Evolutionary conservation across 1,140 invertebrate genomes (phyloP).

Genomic region (Microplitis mediator): DNA sequence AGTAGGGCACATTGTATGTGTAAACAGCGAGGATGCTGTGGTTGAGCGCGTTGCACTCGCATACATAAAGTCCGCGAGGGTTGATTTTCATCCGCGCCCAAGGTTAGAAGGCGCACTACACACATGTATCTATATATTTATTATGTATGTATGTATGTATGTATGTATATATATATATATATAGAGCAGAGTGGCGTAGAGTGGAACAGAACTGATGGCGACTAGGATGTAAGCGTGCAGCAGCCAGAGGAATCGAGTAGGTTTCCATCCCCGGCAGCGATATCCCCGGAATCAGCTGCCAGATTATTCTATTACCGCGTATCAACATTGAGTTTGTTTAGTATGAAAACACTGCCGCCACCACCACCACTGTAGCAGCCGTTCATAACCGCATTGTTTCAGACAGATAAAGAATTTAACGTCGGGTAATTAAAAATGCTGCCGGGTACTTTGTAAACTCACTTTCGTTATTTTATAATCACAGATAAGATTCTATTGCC

Average conservation of each 20-base stretch:
- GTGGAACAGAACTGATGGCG: neutral
- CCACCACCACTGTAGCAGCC: conserved; percentile 27
- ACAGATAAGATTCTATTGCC: neutral
- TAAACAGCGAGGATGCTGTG: neutral
- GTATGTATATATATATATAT: too few relatives aligned
- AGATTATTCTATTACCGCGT: conserved; percentile 66
- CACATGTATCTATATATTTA: neutral
- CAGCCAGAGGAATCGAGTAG: conserved; percentile 52
- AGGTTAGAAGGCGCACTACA: neutral
- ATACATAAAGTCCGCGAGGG: conserved; percentile 38
- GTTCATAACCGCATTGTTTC: conserved; percentile 59
- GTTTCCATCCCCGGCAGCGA: conserved; percentile 59
- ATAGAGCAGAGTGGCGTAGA: neutral
- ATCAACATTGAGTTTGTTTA: conserved; percentile 64
- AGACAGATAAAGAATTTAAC: conserved; percentile 64
- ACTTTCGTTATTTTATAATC: neutral
- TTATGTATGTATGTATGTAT: neutral
- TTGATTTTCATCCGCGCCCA: conserved; percentile 49
- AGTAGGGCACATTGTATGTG: too few relatives aligned
- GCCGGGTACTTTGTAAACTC: conserved; percentile 27
- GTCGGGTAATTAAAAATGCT: conserved; percentile 60
- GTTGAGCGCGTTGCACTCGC: conserved; percentile 13
- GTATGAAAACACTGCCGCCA: conserved; percentile 57
- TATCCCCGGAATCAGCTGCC: conserved; percentile 63
- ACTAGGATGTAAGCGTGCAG: conserved; percentile 9